Evolutionary conservation across 2,113 vertebrate genomes (phyloP), one percentile per base, ranked within the genome.

Genomic region (Seriola rivoliana): DNA sequence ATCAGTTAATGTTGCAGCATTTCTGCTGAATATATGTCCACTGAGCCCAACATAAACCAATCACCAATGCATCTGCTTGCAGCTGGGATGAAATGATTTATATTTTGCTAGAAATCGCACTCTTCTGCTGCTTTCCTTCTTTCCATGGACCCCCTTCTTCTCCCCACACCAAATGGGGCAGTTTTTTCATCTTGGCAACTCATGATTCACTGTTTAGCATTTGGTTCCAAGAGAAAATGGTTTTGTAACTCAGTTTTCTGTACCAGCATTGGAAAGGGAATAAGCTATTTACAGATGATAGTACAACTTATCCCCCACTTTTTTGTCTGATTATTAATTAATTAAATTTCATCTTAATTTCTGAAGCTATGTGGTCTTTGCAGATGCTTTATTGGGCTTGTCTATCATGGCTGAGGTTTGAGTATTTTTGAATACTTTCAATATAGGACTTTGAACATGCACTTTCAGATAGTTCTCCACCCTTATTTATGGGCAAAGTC

Each of bases 311-410:
- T 40, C 66, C 10, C 46, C 52, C 66, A 66, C 58, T 58, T 71
- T 57, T 78, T 58, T 80, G 72, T 81, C 72, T 7, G 60, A 63
- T 78, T 59, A 71, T 71, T 72, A 38, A 85, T 71, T 72, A 38
- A 85, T 85, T 85, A 62, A 85, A 85, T 85, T 60, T 77, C 25
- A 62, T 68, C 66, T 46, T 69, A 48, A 66, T 81, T 76, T 85
- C 70, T 85, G 36, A 76, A 62, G 60, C 36, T 9, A 40, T 36
- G 36, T 85, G 57, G 55, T 77, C 52, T 78, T 66, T 78, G 74
- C 59, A 71, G 67, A 23, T 85, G 52, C 60, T 75, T 81, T 68
- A 68, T 75, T 75, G 50, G 46, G 21, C n/a, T 12, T 4, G 14
- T 60, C 13, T 55, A 2, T 55, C 36, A 42, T 62, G 17, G 40